phyloP scores from a whole-genome alignment of 2,113 vertebrate species.

The Callaeas wilsoni region DNA sequence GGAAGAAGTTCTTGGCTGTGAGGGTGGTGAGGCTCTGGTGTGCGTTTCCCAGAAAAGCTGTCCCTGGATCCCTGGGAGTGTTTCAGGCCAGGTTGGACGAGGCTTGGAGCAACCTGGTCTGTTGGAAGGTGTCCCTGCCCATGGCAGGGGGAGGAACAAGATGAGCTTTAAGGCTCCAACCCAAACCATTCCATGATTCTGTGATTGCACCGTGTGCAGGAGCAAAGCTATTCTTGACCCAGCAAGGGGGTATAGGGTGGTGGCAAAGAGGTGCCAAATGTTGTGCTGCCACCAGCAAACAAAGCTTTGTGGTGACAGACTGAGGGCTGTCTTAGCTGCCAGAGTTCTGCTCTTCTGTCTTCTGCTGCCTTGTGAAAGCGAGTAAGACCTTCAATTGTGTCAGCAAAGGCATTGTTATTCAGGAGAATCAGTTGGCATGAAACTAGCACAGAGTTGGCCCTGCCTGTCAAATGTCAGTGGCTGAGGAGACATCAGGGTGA shows the following conservation, averaged over 20 bases:
- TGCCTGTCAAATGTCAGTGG: neutral
- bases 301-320: neutral
- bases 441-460: neutral
- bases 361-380: neutral
- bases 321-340: neutral
- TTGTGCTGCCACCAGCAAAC: neutral
- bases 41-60: neutral
- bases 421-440: neutral
- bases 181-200: neutral
- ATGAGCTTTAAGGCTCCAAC: neutral
- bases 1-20: neutral
- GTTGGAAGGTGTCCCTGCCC: neutral
- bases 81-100: fast-evolving
- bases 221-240: neutral
- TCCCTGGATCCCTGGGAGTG: neutral
- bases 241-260: neutral
- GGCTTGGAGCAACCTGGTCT: fast-evolving
- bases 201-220: neutral
- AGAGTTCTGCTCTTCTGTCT: neutral
- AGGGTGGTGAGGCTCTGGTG: neutral
- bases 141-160: fast-evolving
- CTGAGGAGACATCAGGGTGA: neutral
- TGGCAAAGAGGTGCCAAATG: neutral
- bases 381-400: neutral
- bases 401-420: neutral